Percentiles rank a stretch among this genome's conserved stretches.
Evolutionary conservation across 1,140 invertebrate species (phyloP).

Genomic region (Trichomalopsis sarcophagae): DNA sequence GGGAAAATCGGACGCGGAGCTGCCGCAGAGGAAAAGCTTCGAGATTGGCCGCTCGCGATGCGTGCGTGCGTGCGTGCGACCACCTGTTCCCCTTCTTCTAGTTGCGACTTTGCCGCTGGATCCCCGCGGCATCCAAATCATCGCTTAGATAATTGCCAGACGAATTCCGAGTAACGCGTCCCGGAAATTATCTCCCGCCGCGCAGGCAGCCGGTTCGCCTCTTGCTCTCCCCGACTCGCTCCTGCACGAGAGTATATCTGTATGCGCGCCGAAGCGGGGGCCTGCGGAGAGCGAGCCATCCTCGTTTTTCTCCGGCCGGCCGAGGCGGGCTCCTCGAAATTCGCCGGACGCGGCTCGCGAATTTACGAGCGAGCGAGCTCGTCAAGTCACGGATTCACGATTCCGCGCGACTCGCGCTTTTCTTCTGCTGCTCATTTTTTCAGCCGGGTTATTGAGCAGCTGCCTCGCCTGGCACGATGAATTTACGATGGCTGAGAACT

Average conservation of each 20-base stretch:
- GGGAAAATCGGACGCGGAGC: not conserved
- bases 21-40: not conserved
- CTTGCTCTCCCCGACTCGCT: not conserved
- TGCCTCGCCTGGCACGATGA: too few species aligned
- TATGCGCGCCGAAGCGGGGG: too few species aligned
- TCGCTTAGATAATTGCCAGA: slow-evolving; percentile 1
- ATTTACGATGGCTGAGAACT: too few species aligned
- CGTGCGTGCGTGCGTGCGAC: too few species aligned
- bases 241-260: too few species aligned
- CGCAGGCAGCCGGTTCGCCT: not conserved
- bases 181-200: not conserved
- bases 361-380: slow-evolving; percentile 42
- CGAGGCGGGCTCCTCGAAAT: slow-evolving; percentile 27
- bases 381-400: slow-evolving; percentile 40
- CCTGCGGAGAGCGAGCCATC: too few species aligned
- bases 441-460: too few species aligned
- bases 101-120: too few species aligned
- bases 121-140: not conserved
- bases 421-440: not conserved
- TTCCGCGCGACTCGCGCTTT: not conserved
- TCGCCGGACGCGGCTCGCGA: slow-evolving; percentile 34
- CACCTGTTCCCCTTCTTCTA: too few species aligned
- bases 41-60: slow-evolving; percentile 38
- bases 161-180: slow-evolving; percentile 2
- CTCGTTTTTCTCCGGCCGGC: not conserved